A percentile compares a stretch with the other conserved stretches of the same genome.
Evolutionary conservation across 2,888 invertebrate genomes (phyloP).

Genomic region (Morpho achilles): DNA sequence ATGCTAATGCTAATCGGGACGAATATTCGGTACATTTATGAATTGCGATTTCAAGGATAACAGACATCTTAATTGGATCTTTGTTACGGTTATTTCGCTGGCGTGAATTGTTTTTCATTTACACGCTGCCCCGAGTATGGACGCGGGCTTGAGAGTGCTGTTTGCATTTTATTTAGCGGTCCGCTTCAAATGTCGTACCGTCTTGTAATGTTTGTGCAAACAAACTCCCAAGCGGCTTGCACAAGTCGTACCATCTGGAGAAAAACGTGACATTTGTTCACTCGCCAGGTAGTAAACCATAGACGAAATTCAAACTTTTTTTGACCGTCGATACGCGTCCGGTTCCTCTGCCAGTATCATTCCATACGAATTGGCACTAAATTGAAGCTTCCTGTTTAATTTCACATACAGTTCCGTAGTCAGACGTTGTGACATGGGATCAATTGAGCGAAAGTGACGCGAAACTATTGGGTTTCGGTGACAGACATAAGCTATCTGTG

Average conservation of each 20-base stretch:
- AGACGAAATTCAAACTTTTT: conserved; percentile 21
- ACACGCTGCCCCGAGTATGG: conserved; percentile 51
- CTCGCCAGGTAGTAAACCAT: conserved; percentile 46
- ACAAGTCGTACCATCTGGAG: conserved; percentile 73
- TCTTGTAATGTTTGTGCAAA: conserved; percentile 76
- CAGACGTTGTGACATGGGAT: conserved; percentile 63
- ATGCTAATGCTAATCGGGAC: too few relatives aligned
- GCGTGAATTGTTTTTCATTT: conserved; percentile 61
- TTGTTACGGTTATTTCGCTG: conserved; percentile 63
- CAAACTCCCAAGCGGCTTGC: conserved; percentile 61
- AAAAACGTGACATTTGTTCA: conserved; percentile 68
- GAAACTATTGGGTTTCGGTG: conserved; percentile 62
- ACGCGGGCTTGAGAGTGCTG: conserved; percentile 54
- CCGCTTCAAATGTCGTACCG: conserved; percentile 75
- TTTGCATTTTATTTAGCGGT: conserved; percentile 77
- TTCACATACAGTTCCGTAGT: conserved; percentile 59
- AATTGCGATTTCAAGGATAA: conserved; percentile 67
- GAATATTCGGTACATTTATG: conserved; percentile 35
- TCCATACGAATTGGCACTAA: conserved; percentile 74
- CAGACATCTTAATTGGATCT: conserved; percentile 68
- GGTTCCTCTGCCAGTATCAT: conserved; percentile 53
- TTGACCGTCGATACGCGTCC: conserved; percentile 53
- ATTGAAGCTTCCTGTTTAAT: conserved; percentile 75
- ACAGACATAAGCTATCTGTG: conserved; percentile 49
- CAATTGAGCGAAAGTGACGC: conserved; percentile 71